Evolutionary conservation across 1,140 invertebrate genomes (phyloP).

Genomic region (Mizuhopecten yessoensis): DNA sequence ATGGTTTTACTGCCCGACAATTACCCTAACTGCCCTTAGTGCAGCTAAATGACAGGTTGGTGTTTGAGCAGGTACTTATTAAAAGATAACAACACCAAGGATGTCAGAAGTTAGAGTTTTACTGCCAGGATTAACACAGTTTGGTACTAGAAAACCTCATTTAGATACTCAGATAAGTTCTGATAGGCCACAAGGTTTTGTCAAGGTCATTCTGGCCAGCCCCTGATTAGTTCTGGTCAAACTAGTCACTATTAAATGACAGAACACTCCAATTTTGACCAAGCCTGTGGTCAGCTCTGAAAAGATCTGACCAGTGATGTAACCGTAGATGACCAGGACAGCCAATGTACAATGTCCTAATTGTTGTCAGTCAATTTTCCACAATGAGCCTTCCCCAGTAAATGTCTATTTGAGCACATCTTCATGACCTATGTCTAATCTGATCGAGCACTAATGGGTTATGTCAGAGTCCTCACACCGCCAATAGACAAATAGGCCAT

Average conservation of each 20-base stretch:
- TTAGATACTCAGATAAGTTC: background rate
- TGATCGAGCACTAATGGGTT: background rate
- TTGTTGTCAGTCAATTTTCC: background rate
- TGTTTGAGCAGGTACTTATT: constrained; percentile 4
- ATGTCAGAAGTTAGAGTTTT: background rate
- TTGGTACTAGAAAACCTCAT: background rate
- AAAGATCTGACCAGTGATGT: background rate
- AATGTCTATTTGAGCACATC: constrained; percentile 27
- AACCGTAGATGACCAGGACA: background rate
- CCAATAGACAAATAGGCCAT: background rate
- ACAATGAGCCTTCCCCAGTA: background rate
- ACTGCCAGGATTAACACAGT: too few relatives aligned
- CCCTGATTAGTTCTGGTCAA: background rate
- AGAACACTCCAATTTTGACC: background rate
- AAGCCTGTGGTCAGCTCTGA: constrained; percentile 13
- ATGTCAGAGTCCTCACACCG: background rate
- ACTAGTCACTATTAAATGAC: background rate
- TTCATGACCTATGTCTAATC: constrained; percentile 16
- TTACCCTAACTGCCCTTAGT: background rate
- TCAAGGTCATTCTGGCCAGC: constrained; percentile 17
- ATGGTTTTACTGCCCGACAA: constrained; percentile 1
- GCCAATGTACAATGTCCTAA: background rate
- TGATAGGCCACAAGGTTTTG: constrained; percentile 25
- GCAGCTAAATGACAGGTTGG: background rate
- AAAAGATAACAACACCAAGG: background rate